These are phyloP conservation scores for Axis porcinus DNA, from an alignment of 2,113 vertebrate genomes.

Conservation along the genomic window DNA sequence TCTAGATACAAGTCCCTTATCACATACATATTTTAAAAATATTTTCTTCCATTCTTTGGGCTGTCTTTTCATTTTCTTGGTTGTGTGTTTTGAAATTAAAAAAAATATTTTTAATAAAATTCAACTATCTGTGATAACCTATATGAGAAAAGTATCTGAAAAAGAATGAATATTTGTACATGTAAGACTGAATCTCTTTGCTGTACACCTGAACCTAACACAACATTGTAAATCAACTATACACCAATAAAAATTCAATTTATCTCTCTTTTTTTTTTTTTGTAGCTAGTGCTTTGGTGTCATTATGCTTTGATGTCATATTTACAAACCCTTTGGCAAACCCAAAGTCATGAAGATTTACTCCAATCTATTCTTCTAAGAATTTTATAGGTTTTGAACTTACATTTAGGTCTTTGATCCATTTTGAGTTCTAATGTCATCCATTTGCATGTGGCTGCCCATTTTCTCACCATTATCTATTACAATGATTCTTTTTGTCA, in stretches of 20 bases:
- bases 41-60: neutral
- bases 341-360: neutral
- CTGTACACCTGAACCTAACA: neutral
- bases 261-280: neutral
- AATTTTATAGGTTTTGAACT: neutral
- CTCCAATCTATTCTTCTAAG: neutral
- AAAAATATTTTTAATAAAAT: neutral
- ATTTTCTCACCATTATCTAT: neutral
- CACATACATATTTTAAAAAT: neutral
- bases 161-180: neutral
- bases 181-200: neutral
- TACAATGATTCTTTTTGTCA: neutral
- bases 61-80: neutral
- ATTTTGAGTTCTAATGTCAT: neutral
- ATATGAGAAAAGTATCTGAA: neutral
- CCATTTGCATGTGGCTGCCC: neutral
- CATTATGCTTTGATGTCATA: neutral
- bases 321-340: neutral
- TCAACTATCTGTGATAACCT: neutral
- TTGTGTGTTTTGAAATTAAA: neutral
- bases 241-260: neutral
- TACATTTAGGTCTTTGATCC: neutral
- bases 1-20: neutral
- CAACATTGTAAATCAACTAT: neutral
- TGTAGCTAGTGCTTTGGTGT: neutral